Evolutionary conservation across 2,888 invertebrate genomes (phyloP).

Genomic region (Hypomecis punctinalis): DNA sequence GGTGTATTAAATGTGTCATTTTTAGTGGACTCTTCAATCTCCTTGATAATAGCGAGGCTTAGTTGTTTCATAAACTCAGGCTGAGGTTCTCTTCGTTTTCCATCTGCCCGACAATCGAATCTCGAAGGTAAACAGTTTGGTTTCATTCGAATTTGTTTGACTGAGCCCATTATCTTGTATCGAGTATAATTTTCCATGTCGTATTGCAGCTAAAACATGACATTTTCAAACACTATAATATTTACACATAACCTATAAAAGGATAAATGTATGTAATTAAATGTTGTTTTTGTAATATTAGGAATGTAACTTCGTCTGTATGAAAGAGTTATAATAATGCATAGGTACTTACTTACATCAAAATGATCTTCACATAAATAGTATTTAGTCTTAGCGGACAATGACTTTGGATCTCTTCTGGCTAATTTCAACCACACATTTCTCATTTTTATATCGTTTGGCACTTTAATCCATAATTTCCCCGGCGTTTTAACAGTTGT

Average conservation of each 20-base stretch:
- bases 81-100: neutral
- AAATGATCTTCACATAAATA: slow-evolving; percentile 7
- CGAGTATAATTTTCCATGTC: slow-evolving; percentile 3
- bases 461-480: slow-evolving; percentile 4
- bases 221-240: neutral
- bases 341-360: slow-evolving; percentile 7
- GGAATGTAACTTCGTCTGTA: neutral
- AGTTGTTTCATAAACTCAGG: neutral
- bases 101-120: neutral
- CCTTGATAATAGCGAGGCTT: neutral
- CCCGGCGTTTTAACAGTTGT: slow-evolving; percentile 5
- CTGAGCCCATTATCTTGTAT: slow-evolving; percentile 2
- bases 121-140: neutral
- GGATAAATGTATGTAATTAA: neutral
- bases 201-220: neutral
- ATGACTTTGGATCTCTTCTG: neutral
- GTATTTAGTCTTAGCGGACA: neutral
- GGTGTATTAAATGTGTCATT: neutral
- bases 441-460: neutral
- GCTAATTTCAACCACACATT: neutral
- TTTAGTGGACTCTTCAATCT: neutral
- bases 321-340: neutral
- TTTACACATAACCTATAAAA: neutral
- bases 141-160: neutral
- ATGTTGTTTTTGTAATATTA: neutral